Evolutionary conservation across 2,113 vertebrate species (phyloP).

Genomic region (Saccopteryx bilineata): DNA sequence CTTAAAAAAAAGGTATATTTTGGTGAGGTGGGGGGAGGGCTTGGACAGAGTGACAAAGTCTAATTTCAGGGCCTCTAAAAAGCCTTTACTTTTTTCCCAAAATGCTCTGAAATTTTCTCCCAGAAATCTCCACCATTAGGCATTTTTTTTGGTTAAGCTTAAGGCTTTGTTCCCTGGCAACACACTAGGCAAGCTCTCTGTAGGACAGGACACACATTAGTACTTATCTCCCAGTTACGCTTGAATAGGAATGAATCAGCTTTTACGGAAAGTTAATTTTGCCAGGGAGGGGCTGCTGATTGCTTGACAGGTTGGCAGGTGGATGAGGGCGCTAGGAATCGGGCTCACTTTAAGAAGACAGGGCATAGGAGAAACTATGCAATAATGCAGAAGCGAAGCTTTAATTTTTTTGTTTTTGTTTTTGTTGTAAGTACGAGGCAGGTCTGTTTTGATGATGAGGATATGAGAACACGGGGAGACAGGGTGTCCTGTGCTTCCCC

Average conservation of each 20-base stretch:
- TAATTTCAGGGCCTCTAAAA: slow-evolving; percentile 32
- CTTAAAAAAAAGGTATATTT: neutral
- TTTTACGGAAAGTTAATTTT: slow-evolving; percentile 69
- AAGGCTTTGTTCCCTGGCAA: slow-evolving; percentile 53
- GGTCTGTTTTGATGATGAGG: neutral
- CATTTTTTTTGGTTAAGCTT: slow-evolving; percentile 43
- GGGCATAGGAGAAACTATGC: neutral
- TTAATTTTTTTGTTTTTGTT: neutral
- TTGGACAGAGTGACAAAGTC: neutral
- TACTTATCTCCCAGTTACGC: neutral
- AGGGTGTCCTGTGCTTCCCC: neutral
- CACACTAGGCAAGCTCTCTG: neutral
- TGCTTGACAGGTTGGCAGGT: neutral
- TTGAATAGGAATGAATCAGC: neutral
- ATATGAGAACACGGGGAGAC: neutral
- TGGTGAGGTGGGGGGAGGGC: no score
- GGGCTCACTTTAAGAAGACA: neutral
- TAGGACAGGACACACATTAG: neutral
- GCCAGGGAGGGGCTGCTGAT: neutral
- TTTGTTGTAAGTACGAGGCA: neutral
- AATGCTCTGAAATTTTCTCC: slow-evolving; percentile 25
- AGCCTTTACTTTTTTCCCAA: slow-evolving; percentile 34
- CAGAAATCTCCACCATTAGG: slow-evolving; percentile 54
- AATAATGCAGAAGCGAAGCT: neutral
- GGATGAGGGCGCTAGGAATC: neutral